Base-by-base conservation (phyloP, 2,797 vertebrate genomes). In the Ficedula albicollis region DNA sequence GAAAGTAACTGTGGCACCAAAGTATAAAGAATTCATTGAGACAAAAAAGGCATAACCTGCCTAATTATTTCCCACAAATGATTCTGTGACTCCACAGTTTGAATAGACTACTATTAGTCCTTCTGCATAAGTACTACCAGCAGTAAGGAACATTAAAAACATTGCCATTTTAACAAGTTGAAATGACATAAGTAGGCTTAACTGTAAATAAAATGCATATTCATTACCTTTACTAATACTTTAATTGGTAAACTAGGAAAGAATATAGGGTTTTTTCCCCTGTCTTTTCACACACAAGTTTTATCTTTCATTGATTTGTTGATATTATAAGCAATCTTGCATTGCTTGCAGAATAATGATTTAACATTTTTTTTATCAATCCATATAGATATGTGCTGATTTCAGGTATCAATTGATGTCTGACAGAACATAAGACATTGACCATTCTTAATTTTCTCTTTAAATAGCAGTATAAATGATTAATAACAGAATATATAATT, bases 311-410 rank as follows among this genome's bases (percentile, higher is more conserved):
- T 62, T 72, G 11, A 20, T 44, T 89, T 69, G 1, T 77, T 23
- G n/a, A 6, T 26, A 39, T 36, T 55, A 10, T 48, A 59, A 84
- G 5, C 23, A 84, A 34, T 34, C 10, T 64, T 81, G 5, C 10
- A 30, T n/a, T 70, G 5, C 13, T 86, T 86, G 15, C 19, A 82
- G 26, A 15, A 46, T 75, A 87, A 68, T 63, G 26, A 54, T 86
- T 96, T 96, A 34, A 44, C 21, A n/a, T n/a, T 59, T 87, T 20
- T 92, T 69, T 75, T 78, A 79, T 77, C 49, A 91, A 38, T 56
- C 48, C 4, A 18, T 64, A n/a, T 11, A 73, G 13, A 7, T 41
- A 13, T 34, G 15, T 4, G 12, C 13, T 69, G 39, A 41, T 80
- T 95, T 95, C 75, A 87, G 4, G 2, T 48, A 60, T 85, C 7